Evolutionary conservation across 92 coral and sea anemone genomes (phyloP).

Genomic region (Paramuricea clavata): DNA sequence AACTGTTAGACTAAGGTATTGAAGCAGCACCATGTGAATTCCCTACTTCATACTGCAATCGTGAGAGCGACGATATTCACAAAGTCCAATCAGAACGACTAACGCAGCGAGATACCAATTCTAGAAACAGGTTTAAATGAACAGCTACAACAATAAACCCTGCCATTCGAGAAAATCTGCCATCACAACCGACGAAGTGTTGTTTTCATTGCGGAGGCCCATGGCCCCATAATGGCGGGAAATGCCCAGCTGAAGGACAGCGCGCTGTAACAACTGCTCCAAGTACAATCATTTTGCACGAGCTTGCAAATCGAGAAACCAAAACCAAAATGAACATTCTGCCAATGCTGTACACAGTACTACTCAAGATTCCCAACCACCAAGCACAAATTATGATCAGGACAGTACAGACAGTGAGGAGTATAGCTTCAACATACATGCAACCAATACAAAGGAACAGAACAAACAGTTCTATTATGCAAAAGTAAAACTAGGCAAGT

Average conservation of each 20-base stretch:
- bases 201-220: constrained; percentile 45
- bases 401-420: neutral
- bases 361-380: too few species aligned
- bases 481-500: neutral
- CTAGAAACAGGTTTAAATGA: neutral
- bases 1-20: too few species aligned
- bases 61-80: too few species aligned
- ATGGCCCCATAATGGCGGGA: constrained; percentile 42
- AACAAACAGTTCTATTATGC: neutral
- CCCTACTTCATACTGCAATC: too few species aligned
- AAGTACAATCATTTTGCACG: constrained; percentile 40
- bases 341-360: neutral
- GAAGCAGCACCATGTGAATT: neutral
- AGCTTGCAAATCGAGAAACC: constrained; percentile 21
- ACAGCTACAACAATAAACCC: neutral
- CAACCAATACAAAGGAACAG: neutral
- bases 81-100: neutral
- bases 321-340: neutral
- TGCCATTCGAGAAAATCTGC: neutral
- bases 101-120: neutral
- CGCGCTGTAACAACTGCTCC: constrained; percentile 23
- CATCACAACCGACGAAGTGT: neutral
- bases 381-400: neutral
- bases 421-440: neutral
- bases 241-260: constrained; percentile 48